Evolutionary conservation across 2,888 invertebrate genomes (phyloP).

Genomic region (Epinotia bilunana): DNA sequence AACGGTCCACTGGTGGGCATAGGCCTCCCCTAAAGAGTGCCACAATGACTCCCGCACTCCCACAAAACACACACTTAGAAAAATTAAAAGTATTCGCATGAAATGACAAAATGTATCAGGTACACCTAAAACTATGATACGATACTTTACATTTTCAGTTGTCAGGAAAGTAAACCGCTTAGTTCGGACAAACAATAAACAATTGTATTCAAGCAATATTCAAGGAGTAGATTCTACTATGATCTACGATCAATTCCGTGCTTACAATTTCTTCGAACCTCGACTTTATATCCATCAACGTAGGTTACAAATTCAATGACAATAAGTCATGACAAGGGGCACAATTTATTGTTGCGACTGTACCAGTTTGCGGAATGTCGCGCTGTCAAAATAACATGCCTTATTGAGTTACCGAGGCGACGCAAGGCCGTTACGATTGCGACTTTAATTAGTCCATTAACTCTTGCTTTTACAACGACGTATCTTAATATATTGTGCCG

Average conservation of each 20-base stretch:
- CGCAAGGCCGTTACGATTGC: conserved; percentile 30
- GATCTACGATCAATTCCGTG: conserved; percentile 2
- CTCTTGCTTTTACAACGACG: background rate
- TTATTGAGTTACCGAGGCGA: conserved; percentile 27
- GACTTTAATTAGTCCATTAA: conserved; percentile 16
- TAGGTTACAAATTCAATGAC: background rate
- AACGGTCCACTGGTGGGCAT: no score
- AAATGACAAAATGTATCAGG: no score
- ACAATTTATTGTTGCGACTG: conserved; percentile 19
- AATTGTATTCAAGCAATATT: conserved; percentile 1
- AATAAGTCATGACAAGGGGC: background rate
- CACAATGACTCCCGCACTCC: no score
- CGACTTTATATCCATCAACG: background rate
- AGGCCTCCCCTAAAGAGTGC: no score
- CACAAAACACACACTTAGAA: no score
- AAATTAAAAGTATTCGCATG: no score
- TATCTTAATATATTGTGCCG: background rate
- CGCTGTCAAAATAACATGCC: conserved; percentile 37
- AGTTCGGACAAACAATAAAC: conserved; percentile 15
- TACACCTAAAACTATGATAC: no score
- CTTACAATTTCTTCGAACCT: background rate
- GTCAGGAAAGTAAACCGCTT: conserved; percentile 18
- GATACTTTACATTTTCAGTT: background rate
- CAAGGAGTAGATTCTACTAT: background rate
- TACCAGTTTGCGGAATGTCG: conserved; percentile 35